phyloP scores from a whole-genome alignment of 2,888 invertebrate genomes.

The Heliconius cydno region DNA sequence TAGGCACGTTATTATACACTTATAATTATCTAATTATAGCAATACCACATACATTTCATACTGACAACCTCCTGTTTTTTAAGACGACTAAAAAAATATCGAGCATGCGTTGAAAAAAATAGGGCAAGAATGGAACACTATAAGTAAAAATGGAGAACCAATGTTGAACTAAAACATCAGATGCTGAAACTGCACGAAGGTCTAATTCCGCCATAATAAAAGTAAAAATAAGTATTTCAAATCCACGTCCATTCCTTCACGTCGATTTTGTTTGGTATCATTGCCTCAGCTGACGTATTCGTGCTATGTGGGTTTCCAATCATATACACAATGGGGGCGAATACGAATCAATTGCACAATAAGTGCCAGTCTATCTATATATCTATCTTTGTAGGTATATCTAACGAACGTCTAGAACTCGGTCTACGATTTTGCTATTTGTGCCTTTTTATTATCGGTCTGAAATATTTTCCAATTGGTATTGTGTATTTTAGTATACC shows the following conservation, averaged over 20 bases:
- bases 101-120: no score
- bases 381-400: background rate
- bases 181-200: no score
- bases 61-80: no score
- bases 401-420: constrained; percentile 13
- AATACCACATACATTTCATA: no score
- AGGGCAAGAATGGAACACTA: no score
- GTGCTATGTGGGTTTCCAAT: constrained; percentile 14
- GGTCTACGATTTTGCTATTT: constrained; percentile 3
- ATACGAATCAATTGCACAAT: constrained; percentile 23
- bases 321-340: constrained; percentile 12
- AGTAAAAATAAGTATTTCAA: background rate
- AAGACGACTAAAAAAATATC: no score
- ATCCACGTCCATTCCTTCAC: background rate
- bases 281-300: constrained; percentile 1
- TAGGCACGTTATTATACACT: no score
- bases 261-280: background rate
- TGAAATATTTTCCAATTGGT: background rate
- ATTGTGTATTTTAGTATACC: background rate
- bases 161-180: no score
- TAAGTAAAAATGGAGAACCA: no score
- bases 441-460: background rate
- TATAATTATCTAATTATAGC: no score
- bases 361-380: background rate
- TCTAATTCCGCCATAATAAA: background rate